Evolutionary conservation across 2,888 invertebrate species (phyloP), one percentile per base, ranked within the genome.

Genomic region (Autographa pulchrina): DNA sequence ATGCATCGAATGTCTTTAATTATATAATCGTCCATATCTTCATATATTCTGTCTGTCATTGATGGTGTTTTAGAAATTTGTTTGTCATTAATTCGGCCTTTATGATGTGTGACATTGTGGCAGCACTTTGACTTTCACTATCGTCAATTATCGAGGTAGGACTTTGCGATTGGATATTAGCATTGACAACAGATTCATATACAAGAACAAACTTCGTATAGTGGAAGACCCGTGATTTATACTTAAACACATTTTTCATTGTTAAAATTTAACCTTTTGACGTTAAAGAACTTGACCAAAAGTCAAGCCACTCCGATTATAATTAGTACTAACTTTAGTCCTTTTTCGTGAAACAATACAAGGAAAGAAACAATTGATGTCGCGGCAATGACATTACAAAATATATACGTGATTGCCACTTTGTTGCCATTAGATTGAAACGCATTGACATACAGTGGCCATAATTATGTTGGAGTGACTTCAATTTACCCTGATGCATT

Each of bases 311-410:
- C 11, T 60, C 25, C 52, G 32, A 20, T 43, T 68, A 60, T 56
- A 65, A 59, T 70, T 20, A 56, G 65, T 70, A 79, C 70, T 62
- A 75, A 79, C 20, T 56, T 56, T 25, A 25, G 77, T 75, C 68
- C 65, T 68, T 73, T 73, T 72, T 70, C 59, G 54, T 54, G 52
- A 48, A 60, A 70, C 68, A 78, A 62, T 72, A 70, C 58, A 73
- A 73, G 66, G 70, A 70, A 73, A 62, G 66, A 68, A 62, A 80
- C 77, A 79, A 77, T 80, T 66, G 77, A 67, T 77, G 77, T 70
- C 77, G 80, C 68, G 62, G 25, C 73, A 80, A 69, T 80, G 81
- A 79, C 73, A 71, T 74, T 65, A 75, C 65, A 52, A 64, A 66
- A 41, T 52, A 64, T 32, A 68, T 32, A 71, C 68, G 63, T 62